Evolutionary conservation across 2,888 invertebrate genomes (phyloP).

Genomic region (Meganola albula): DNA sequence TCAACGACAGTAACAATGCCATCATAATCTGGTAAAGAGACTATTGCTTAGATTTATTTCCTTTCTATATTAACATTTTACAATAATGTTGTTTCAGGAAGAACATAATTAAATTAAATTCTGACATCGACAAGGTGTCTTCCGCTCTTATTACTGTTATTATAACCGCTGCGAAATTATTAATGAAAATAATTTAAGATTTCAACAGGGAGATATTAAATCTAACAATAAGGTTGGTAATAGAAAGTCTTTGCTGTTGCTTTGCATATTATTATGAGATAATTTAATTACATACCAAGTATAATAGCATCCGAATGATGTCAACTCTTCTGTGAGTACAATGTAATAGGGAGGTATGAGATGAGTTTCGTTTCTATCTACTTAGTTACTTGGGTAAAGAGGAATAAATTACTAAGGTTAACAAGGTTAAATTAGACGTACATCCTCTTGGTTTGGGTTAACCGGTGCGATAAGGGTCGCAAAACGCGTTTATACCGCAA

Average conservation of each 20-base stretch:
- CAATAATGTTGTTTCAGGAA: slow-evolving; percentile 20
- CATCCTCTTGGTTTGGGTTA: slow-evolving; percentile 14
- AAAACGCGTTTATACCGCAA: background rate
- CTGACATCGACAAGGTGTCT: slow-evolving; percentile 26
- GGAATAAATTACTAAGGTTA: slow-evolving; percentile 23
- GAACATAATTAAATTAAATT: slow-evolving; percentile 24
- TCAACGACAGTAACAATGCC: slow-evolving; percentile 22
- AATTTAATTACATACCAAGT: too few relatives aligned
- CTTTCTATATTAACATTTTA: slow-evolving; percentile 20
- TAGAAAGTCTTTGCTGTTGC: slow-evolving; percentile 2
- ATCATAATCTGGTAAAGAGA: slow-evolving; percentile 10
- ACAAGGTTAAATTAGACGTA: slow-evolving; percentile 21
- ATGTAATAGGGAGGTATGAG: too few relatives aligned
- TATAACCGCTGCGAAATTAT: slow-evolving; percentile 14
- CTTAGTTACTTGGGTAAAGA: slow-evolving; percentile 8
- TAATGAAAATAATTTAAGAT: slow-evolving; percentile 22
- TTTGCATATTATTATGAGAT: too few relatives aligned
- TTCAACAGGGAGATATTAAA: slow-evolving; percentile 17
- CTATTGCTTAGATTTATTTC: slow-evolving; percentile 7
- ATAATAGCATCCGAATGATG: too few relatives aligned
- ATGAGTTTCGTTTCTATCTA: background rate
- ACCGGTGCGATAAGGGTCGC: slow-evolving; percentile 10
- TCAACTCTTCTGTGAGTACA: too few relatives aligned
- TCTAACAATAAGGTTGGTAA: slow-evolving; percentile 12
- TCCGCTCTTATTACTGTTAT: slow-evolving; percentile 13